Evolutionary conservation across 1,140 invertebrate genomes (phyloP).

Genomic region (Eumeta japonica): DNA sequence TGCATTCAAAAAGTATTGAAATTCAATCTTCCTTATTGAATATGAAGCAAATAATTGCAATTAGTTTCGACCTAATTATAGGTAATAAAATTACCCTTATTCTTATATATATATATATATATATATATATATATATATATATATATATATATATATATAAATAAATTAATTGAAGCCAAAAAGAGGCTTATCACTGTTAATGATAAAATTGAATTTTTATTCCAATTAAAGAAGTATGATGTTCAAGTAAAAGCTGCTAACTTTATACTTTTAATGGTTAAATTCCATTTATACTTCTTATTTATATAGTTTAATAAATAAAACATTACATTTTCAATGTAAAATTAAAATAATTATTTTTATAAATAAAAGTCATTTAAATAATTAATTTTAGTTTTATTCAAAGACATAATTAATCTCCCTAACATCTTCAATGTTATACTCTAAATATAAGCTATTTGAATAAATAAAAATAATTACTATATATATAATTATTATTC

Average conservation of each 20-base stretch:
- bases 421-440: slow-evolving; percentile 55
- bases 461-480: slow-evolving; percentile 30
- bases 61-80: no score
- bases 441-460: slow-evolving; percentile 42
- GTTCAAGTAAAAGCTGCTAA: slow-evolving; percentile 32
- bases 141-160: no score
- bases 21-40: no score
- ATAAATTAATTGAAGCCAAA: slow-evolving; percentile 48
- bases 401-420: slow-evolving; percentile 13
- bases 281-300: slow-evolving; percentile 38
- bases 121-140: no score
- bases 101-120: no score
- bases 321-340: slow-evolving; percentile 57
- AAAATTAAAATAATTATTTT: slow-evolving; percentile 37
- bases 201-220: slow-evolving; percentile 34
- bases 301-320: slow-evolving; percentile 51
- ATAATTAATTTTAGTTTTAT: slow-evolving; percentile 24
- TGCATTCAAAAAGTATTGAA: no score
- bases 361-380: slow-evolving; percentile 6
- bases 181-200: slow-evolving; percentile 55
- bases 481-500: slow-evolving; percentile 30
- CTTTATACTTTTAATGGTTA: slow-evolving; percentile 46
- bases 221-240: slow-evolving; percentile 42
- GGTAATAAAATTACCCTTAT: no score
- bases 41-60: no score